A percentile compares a stretch with the other conserved stretches of the same genome.
phyloP scores from a whole-genome alignment of 2,888 invertebrate species.

The Monochamus alternatus region DNA sequence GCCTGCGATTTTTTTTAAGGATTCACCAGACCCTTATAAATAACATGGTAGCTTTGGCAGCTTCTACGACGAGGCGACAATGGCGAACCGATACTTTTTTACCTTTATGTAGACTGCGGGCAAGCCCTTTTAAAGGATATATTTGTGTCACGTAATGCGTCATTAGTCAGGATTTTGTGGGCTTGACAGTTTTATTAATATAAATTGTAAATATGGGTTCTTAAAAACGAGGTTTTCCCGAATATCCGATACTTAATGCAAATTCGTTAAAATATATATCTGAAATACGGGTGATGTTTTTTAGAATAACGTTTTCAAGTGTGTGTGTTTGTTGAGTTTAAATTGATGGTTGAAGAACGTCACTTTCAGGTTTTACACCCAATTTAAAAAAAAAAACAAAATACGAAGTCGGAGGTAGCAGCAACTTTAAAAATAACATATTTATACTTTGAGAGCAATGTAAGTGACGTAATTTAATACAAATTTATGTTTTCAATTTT shows the following conservation, averaged over 20 bases:
- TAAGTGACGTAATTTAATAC: no score
- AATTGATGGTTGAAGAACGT: no score
- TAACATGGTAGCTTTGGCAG: neutral
- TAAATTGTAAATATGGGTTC: constrained; percentile 4
- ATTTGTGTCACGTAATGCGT: constrained; percentile 2
- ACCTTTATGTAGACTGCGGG: neutral
- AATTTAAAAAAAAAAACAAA: no score
- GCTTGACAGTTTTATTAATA: constrained; percentile 7
- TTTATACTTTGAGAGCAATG: no score
- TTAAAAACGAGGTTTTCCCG: neutral
- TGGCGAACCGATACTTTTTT: neutral
- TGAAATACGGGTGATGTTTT: no score
- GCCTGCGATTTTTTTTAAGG: neutral
- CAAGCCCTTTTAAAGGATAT: neutral
- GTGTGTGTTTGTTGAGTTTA: no score
- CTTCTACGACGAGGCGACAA: neutral
- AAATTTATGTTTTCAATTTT: no score
- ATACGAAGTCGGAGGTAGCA: no score
- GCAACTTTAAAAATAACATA: no score
- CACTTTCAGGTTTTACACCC: no score
- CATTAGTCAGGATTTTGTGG: constrained; percentile 8
- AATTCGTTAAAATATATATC: neutral
- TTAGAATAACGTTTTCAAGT: no score
- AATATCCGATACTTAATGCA: neutral
- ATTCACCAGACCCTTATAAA: neutral